phyloP scores from a whole-genome alignment of 2,797 vertebrate genomes.

The Prionace glauca region DNA sequence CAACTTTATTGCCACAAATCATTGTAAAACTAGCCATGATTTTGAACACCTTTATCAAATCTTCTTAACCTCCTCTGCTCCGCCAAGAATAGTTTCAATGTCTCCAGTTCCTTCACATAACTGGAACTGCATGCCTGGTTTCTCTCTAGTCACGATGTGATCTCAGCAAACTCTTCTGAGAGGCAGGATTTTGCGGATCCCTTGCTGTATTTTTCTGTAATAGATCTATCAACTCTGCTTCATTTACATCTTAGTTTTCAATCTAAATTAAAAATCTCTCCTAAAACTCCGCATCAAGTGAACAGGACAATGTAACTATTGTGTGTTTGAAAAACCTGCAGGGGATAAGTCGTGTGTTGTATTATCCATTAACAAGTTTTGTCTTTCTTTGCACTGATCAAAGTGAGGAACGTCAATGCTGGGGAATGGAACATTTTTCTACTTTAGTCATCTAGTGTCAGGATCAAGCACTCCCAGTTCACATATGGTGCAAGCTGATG shows the following conservation, averaged over 20 bases:
- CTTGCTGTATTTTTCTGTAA: background rate
- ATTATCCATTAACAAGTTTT: constrained; percentile 25
- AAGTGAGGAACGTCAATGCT: background rate
- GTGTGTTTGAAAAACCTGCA: background rate
- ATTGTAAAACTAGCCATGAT: background rate
- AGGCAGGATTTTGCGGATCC: background rate
- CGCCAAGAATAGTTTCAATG: background rate
- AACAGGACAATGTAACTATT: background rate
- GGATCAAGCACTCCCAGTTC: constrained; percentile 7
- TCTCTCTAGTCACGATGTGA: background rate
- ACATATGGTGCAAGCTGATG: background rate
- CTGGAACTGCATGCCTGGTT: background rate
- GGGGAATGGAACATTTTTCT: background rate
- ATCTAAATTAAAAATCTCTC: constrained; percentile 20
- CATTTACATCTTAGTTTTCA: background rate
- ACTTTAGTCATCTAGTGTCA: constrained; percentile 7
- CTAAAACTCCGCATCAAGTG: background rate
- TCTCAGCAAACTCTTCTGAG: background rate
- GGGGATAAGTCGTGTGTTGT: background rate
- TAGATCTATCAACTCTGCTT: background rate
- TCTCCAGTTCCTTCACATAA: background rate
- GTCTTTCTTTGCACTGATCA: background rate
- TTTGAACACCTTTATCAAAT: background rate
- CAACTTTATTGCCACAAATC: background rate
- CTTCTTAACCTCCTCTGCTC: background rate